A percentile compares a stretch with the other conserved stretches of the same genome.
Evolutionary conservation across 1,140 invertebrate species (phyloP).

Genomic region (Hirudo medicinalis): DNA sequence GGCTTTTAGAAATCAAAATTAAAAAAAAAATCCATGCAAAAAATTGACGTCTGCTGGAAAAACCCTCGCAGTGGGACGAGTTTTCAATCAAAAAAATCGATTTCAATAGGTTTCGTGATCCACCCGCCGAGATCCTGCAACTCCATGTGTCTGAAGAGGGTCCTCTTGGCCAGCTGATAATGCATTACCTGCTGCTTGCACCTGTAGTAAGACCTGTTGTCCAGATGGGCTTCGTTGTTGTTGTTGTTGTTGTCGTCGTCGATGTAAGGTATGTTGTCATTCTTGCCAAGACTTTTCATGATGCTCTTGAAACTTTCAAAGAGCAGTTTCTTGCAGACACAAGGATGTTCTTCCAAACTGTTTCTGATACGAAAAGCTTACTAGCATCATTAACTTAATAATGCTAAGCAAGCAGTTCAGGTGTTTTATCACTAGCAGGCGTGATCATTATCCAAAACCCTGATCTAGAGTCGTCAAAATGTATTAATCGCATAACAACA

Average conservation of each 20-base stretch:
- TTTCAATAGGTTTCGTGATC: conserved; percentile 5
- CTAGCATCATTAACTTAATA: background rate
- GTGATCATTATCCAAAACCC: background rate
- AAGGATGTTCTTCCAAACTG: background rate
- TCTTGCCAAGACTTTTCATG: background rate
- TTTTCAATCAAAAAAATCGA: conserved; percentile 10
- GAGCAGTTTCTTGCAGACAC: conserved; percentile 4
- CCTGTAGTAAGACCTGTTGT: conserved; percentile 12
- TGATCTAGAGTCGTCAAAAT: background rate
- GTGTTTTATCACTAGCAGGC: too few species aligned
- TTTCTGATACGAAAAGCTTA: background rate
- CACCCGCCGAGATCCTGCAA: background rate
- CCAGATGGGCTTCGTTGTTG: background rate
- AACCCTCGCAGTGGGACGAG: too few species aligned
- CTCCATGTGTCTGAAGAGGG: background rate
- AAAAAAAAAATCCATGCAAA: too few species aligned
- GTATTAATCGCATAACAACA: background rate
- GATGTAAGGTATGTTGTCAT: background rate
- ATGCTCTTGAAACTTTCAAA: background rate
- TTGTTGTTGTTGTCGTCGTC: conserved; percentile 6
- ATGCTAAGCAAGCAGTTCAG: background rate
- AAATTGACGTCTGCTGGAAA: too few species aligned
- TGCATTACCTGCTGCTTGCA: background rate
- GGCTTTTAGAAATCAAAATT: too few species aligned
- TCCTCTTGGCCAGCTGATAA: background rate